Evolutionary conservation across 2,113 vertebrate species (phyloP).

Genomic region (Chloebia gouldiae): DNA sequence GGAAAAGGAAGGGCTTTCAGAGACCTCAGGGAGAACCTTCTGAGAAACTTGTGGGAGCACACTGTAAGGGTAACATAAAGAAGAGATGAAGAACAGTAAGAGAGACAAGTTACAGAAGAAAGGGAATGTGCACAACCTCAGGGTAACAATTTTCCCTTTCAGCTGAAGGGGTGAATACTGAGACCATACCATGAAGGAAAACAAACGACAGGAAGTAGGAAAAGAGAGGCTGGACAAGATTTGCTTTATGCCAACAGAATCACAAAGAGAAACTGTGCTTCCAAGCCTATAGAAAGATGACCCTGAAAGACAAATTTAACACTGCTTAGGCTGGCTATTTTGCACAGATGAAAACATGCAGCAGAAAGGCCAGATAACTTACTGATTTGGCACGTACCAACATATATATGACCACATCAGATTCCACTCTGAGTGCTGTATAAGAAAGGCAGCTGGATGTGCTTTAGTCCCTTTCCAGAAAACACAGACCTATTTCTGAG

Average conservation of each 20-base stretch:
- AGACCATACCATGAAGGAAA: neutral
- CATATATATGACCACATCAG: neutral
- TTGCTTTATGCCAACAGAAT: neutral
- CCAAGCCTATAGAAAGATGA: neutral
- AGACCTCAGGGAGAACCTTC: neutral
- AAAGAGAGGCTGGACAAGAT: neutral
- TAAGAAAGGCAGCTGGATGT: neutral
- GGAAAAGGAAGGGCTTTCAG: neutral
- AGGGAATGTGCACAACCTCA: neutral
- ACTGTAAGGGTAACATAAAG: neutral
- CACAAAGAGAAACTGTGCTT: neutral
- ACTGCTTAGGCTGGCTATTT: neutral
- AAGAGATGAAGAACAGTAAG: neutral
- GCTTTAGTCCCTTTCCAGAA: neutral
- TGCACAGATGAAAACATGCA: neutral
- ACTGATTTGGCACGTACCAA: neutral
- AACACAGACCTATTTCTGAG: neutral
- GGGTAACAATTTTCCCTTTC: neutral
- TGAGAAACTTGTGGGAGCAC: neutral
- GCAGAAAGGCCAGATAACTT: neutral
- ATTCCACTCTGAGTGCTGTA: neutral
- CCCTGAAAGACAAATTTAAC: neutral
- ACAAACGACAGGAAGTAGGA: neutral
- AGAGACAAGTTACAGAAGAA: neutral
- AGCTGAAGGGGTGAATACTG: neutral